Conservation (phyloP, 92 coral and sea anemone species). For the Meandrina meandrites region DNA sequence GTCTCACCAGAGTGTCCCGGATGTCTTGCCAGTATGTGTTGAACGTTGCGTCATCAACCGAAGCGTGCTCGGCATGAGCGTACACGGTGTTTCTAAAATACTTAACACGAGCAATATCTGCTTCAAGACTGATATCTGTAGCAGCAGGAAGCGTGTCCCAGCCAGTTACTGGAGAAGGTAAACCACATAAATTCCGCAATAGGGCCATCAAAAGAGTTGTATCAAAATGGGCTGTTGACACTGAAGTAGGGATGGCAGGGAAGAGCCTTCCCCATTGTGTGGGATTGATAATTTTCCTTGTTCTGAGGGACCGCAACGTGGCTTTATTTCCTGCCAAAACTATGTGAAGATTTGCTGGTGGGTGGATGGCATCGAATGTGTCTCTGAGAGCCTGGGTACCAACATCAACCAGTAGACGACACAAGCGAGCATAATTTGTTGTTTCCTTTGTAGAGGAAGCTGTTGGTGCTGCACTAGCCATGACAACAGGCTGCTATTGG, state of each 20-base stretch:
- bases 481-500: background rate
- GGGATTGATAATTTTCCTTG: background rate
- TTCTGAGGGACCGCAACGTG: background rate
- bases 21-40: slow-evolving; percentile 47
- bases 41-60: slow-evolving; percentile 43
- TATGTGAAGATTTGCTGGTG: slow-evolving; percentile 6
- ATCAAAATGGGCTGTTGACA: slow-evolving; percentile 11
- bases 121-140: slow-evolving; percentile 27
- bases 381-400: slow-evolving; percentile 9
- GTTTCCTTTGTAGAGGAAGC: slow-evolving; percentile 3
- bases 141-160: slow-evolving; percentile 47
- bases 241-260: slow-evolving; percentile 7
- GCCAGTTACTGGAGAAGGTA: slow-evolving; percentile 31
- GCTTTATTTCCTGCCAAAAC: slow-evolving; percentile 11
- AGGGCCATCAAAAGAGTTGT: slow-evolving; percentile 7
- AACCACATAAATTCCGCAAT: slow-evolving; percentile 13
- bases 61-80: slow-evolving; percentile 35
- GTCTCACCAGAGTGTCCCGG: slow-evolving; percentile 38
- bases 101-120: slow-evolving; percentile 53
- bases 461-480: slow-evolving; percentile 8
- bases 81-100: slow-evolving; percentile 33
- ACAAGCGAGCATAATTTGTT: slow-evolving; percentile 9
- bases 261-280: slow-evolving; percentile 30
- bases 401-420: slow-evolving; percentile 9
- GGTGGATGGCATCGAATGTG: background rate